Percentiles rank a stretch among this genome's conserved stretches.
Evolutionary conservation across 2,113 vertebrate genomes (phyloP).

Genomic region (Morone chrysops): DNA sequence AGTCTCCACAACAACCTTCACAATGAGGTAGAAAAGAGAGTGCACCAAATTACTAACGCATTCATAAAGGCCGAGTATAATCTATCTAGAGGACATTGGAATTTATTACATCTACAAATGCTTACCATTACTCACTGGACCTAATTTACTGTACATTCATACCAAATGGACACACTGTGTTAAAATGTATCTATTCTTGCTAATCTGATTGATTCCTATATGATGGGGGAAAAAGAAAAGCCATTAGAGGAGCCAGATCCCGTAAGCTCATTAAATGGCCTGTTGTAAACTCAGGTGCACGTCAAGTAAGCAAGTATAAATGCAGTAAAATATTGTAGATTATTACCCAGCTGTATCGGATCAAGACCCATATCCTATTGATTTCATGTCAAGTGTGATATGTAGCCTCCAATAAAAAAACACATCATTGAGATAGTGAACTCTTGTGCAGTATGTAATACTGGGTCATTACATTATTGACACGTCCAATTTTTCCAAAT

Average conservation of each 20-base stretch:
- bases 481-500: slow-evolving; percentile 7
- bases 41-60: slow-evolving; percentile 32
- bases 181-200: slow-evolving; percentile 22
- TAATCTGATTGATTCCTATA: slow-evolving; percentile 21
- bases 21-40: slow-evolving; percentile 4
- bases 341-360: slow-evolving; percentile 25
- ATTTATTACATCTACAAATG: slow-evolving; percentile 43
- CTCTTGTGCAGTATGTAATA: slow-evolving; percentile 1
- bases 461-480: slow-evolving; percentile 7
- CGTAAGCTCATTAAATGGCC: slow-evolving; percentile 20
- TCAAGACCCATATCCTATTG: slow-evolving; percentile 56
- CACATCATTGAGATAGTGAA: slow-evolving; percentile 36
- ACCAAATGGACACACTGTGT: slow-evolving; percentile 20
- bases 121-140: neutral
- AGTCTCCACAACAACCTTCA: slow-evolving; percentile 47
- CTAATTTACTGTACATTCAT: slow-evolving; percentile 21
- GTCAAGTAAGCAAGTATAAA: slow-evolving; percentile 23
- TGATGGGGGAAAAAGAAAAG: neutral
- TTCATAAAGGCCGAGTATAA: slow-evolving; percentile 3
- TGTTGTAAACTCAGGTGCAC: slow-evolving; percentile 18
- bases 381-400: slow-evolving; percentile 39
- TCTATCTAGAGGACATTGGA: slow-evolving; percentile 41
- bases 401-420: slow-evolving; percentile 40
- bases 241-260: slow-evolving; percentile 24
- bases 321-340: slow-evolving; percentile 50